Base-by-base conservation (phyloP, 2,797 vertebrate genomes). In the Falco peregrinus region DNA sequence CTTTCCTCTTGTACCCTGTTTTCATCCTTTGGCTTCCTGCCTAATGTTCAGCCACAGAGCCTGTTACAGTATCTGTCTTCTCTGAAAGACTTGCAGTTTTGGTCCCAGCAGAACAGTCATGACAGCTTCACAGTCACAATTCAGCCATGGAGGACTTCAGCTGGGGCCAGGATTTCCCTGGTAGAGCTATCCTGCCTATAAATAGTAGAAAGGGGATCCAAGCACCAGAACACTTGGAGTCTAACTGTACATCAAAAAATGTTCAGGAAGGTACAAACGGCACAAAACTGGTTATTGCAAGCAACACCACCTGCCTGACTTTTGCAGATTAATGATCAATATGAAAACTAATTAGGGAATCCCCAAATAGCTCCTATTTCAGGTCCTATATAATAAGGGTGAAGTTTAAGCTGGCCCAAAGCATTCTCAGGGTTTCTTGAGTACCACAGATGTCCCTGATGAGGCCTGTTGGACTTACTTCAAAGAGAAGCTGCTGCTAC, bases 121-220 rank as follows among this genome's bases (percentile, higher is more conserved):
- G 45, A 54, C 15, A 64, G 41, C 17, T 68, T 85, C 53, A 50
- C 11, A 74, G 50, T 12, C 53, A 71, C 11, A 64, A 21, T 16
- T 26, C 0, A 0, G 16, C 21, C 37, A 26, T 1, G 4, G 7
- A 60, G 20, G 9, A 59, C 21, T 26, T 80, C 48, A 50, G 4
- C 13, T n/a, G 8, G 20, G 37, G 4, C 28, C 51, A 56, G 39
- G 53, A 54, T 50, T 88, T 68, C 69, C 47, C 31, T 47, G 14
- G 3, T 39, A 33, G 35, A 73, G 3, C 10, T 71, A 41, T 33
- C 8, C 13, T n/a, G 11, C 0, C 0, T 33, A 29, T 35, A 35
- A 41, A 50, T 51, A 39, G 19, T 17, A 51, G 33, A 20, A 48
- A 60, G 10, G 17, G 8, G 13, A 56, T 24, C 14, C 60, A 59